These are phyloP conservation scores for Nomada goodeniana DNA, from an alignment of 2,888 invertebrate species.

Conservation along the genomic window DNA sequence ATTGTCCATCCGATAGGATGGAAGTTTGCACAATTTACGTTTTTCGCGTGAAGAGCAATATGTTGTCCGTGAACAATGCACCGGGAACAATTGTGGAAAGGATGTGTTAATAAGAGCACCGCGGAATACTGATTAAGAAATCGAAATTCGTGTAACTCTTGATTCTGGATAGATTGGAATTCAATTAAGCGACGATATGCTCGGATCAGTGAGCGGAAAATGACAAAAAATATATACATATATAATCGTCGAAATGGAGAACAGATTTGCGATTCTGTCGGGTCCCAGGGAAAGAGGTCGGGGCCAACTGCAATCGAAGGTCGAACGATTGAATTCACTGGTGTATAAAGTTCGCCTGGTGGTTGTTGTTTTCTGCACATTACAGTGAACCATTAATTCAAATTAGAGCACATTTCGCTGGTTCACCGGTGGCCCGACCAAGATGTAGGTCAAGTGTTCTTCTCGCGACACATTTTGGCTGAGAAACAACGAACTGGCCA, in stretches of 20 bases:
- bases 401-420: constrained; percentile 52
- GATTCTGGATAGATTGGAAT: not conserved
- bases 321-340: constrained; percentile 42
- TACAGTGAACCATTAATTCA: constrained; percentile 52
- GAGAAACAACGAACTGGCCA: constrained; percentile 24
- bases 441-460: constrained; percentile 52
- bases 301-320: constrained; percentile 48
- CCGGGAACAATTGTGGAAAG: too few relatives aligned
- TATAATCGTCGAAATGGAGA: constrained; percentile 26
- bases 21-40: too few relatives aligned
- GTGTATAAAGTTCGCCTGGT: constrained; percentile 31
- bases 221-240: too few relatives aligned
- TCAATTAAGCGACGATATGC: not conserved
- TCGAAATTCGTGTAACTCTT: not conserved
- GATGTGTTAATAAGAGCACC: too few relatives aligned
- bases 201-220: not conserved
- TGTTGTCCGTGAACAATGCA: too few relatives aligned
- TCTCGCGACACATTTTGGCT: constrained; percentile 43
- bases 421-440: not conserved
- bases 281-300: constrained; percentile 36
- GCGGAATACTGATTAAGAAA: not conserved
- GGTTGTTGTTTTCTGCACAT: constrained; percentile 44
- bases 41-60: too few relatives aligned
- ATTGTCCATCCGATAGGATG: too few relatives aligned
- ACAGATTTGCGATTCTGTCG: constrained; percentile 23